A percentile compares a stretch with the other conserved stretches of the same genome.
These are phyloP conservation scores for Uria aalge DNA, from an alignment of 2,113 vertebrate genomes.

Conservation along the genomic window DNA sequence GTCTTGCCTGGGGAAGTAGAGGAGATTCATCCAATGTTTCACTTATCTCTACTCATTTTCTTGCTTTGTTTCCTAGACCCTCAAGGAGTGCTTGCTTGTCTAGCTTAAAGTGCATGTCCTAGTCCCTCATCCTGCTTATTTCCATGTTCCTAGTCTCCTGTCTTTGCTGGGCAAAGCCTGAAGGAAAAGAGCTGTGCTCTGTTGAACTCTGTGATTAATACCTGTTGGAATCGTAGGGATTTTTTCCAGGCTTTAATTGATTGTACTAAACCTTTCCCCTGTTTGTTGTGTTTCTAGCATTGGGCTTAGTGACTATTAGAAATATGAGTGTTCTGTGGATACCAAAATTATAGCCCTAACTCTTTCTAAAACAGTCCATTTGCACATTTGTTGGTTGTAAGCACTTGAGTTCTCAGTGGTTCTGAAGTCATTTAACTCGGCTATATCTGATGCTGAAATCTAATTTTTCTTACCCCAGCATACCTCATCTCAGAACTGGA, in stretches of 20 bases:
- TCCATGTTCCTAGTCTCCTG: not conserved
- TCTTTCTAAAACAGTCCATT: not conserved
- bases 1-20: not conserved
- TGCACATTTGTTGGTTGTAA: not conserved
- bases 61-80: not conserved
- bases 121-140: not conserved
- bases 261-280: not conserved
- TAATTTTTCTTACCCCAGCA: constrained; percentile 77
- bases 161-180: constrained; percentile 21
- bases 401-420: not conserved
- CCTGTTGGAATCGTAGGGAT: not conserved
- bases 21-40: not conserved
- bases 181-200: not conserved
- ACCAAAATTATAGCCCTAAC: not conserved
- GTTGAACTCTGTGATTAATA: not conserved
- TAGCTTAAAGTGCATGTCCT: not conserved
- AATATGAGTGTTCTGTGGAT: not conserved
- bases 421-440: constrained; percentile 42
- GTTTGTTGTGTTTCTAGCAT: not conserved
- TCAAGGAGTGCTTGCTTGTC: not conserved
- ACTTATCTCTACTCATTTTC: not conserved
- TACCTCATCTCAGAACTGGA: constrained; percentile 98
- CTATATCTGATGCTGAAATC: constrained; percentile 67
- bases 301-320: not conserved
- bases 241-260: not conserved